Conservation (phyloP, 2,888 invertebrate species). For the Sminthurides aquaticus region DNA sequence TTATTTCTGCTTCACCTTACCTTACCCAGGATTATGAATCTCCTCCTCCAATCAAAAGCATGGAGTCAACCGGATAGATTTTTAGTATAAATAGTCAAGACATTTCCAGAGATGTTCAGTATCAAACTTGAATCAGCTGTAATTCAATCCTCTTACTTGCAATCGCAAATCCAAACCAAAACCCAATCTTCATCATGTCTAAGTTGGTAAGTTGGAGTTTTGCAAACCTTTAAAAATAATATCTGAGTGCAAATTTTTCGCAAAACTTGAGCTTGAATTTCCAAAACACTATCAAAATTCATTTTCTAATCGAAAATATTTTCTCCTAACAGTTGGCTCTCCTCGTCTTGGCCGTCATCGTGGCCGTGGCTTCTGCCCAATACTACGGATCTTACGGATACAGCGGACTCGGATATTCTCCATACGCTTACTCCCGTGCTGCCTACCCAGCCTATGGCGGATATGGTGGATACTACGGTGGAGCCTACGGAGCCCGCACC, state of each 20-base stretch:
- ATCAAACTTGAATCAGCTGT: slow-evolving; percentile 16
- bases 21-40: no score
- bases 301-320: no score
- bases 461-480: slow-evolving; percentile 18
- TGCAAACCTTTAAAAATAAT: slow-evolving; percentile 5
- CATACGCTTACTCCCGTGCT: slow-evolving; percentile 13
- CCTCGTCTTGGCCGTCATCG: slow-evolving; percentile 32
- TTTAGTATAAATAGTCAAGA: slow-evolving; percentile 17
- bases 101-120: neutral
- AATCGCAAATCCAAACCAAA: slow-evolving; percentile 23
- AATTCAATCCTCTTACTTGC: neutral
- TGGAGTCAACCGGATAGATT: neutral
- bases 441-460: slow-evolving; percentile 1
- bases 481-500: slow-evolving; percentile 8
- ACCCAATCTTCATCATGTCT: slow-evolving; percentile 25
- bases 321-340: slow-evolving; percentile 24
- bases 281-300: no score
- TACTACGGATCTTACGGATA: slow-evolving; percentile 25
- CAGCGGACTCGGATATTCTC: slow-evolving; percentile 10
- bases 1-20: no score
- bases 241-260: no score
- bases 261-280: no score
- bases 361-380: slow-evolving; percentile 31
- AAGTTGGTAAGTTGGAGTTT: slow-evolving; percentile 29
- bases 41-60: no score